Percentiles rank a stretch among this genome's conserved stretches.
These are phyloP conservation scores for Emys orbicularis DNA, from an alignment of 2,797 vertebrate species.

Conservation along the genomic window DNA sequence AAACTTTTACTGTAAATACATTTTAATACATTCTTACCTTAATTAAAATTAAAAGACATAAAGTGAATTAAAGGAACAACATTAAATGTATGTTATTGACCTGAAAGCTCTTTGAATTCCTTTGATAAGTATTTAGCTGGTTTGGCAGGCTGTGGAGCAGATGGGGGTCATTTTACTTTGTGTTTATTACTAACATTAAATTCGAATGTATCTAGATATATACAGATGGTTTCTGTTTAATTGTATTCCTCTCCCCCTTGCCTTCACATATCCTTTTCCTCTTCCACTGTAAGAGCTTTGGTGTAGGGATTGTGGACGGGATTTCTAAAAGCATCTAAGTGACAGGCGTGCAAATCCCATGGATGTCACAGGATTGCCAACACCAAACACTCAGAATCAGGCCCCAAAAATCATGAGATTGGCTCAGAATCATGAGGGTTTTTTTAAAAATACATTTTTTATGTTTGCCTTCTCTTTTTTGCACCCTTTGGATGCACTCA, in stretches of 20 bases:
- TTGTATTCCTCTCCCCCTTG: background rate
- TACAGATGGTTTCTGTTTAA: background rate
- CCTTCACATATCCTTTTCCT: background rate
- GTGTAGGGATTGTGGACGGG: background rate
- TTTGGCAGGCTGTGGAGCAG: background rate
- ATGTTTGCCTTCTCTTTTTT: slow-evolving; percentile 14
- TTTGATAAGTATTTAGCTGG: background rate
- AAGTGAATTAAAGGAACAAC: background rate
- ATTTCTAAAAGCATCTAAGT: background rate
- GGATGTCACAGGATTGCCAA: background rate
- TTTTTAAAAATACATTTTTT: slow-evolving; percentile 1
- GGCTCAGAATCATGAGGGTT: background rate
- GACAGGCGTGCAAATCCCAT: background rate
- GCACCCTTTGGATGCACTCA: background rate
- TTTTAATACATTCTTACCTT: background rate
- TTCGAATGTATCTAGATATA: background rate
- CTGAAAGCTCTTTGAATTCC: background rate
- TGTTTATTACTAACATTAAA: background rate
- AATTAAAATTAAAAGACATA: background rate
- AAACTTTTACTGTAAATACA: background rate
- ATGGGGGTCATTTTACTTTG: background rate
- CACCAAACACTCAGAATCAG: background rate
- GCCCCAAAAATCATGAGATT: background rate
- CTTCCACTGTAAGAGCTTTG: background rate
- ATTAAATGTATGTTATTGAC: background rate